Base-by-base conservation (phyloP, 1,140 invertebrate genomes). In the Helicorthomorpha holstii region DNA sequence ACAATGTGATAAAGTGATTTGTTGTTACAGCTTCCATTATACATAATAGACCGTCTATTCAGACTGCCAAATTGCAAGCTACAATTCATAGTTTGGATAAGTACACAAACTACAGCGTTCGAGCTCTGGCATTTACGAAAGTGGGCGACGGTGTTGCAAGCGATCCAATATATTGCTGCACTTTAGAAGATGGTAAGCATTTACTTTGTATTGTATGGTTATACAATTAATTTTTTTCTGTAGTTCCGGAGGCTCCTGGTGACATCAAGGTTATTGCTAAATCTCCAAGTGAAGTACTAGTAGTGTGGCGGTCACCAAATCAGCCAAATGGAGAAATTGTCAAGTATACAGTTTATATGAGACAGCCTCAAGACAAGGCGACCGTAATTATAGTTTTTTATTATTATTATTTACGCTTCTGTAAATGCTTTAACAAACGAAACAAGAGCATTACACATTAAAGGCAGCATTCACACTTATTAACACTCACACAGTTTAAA, bases 131-230 rank as follows among this genome's bases (percentile, higher is more conserved):
- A 57, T 75, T 66, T 52, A 78, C 77, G 1, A 63, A 63, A 48
- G 63, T 68, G 25, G 76, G 76, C 12, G 66, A 72, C 59, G 77
- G 76, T 2, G 69, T 74, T 1, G 45, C 58, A 41, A 74, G 70
- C 56, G 55, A 57, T 14, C 63, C 70, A 2, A 58, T 74, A 27
- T 66, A 66, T 55, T 66, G 72, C 44, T 58, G 57, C 34, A 74
- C 73, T 1, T 59, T 63, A n/a, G 65, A 73, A 56, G 71, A 72
- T 55, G 66, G 73, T 74, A 62, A 59, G 58, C 52, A 27, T 50
- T 25, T 19, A 46, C 4, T 22, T 25, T 22, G 12, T 46, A 7
- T 34, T 34, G 7, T 34, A 34, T 34, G 16, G 16, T 7, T 34
- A 7, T 16, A 16, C 16, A 34, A 34, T n/a, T 34, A 34, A 34